Evolutionary conservation across 2,113 vertebrate genomes (phyloP).

Genomic region (Nestor notabilis): DNA sequence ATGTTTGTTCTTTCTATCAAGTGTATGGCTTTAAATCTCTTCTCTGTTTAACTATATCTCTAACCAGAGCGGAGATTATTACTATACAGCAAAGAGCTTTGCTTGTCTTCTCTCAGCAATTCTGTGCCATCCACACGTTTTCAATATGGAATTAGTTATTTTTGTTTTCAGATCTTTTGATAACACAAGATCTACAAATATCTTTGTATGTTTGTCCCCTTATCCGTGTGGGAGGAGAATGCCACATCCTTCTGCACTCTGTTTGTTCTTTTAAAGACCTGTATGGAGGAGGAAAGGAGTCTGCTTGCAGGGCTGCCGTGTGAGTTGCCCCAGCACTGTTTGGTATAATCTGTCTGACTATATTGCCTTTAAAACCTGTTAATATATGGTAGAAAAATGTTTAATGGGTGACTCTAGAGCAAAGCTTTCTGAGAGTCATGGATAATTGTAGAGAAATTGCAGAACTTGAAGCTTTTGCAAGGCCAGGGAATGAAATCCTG

Average conservation of each 20-base stretch:
- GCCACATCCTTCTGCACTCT: neutral
- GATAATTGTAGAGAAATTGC: neutral
- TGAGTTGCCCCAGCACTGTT: neutral
- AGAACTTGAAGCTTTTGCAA: neutral
- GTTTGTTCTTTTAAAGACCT: neutral
- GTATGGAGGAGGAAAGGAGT: neutral
- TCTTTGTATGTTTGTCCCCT: neutral
- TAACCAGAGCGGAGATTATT: neutral
- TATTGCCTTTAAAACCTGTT: neutral
- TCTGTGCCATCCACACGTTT: neutral
- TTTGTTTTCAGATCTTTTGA: neutral
- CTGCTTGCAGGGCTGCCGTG: accelerated
- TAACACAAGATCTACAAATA: neutral
- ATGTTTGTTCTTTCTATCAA: neutral
- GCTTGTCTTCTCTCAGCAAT: neutral
- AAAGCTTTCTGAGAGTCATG: neutral
- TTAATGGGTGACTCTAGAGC: neutral
- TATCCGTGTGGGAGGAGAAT: neutral
- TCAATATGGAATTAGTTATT: neutral
- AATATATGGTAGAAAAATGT: neutral
- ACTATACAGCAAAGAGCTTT: neutral
- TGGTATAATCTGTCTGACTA: neutral
- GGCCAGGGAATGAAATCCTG: neutral
- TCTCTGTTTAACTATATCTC: neutral
- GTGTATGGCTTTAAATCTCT: neutral